Evolutionary conservation across 2,888 invertebrate genomes (phyloP).

Genomic region (Orchestes rusci): DNA sequence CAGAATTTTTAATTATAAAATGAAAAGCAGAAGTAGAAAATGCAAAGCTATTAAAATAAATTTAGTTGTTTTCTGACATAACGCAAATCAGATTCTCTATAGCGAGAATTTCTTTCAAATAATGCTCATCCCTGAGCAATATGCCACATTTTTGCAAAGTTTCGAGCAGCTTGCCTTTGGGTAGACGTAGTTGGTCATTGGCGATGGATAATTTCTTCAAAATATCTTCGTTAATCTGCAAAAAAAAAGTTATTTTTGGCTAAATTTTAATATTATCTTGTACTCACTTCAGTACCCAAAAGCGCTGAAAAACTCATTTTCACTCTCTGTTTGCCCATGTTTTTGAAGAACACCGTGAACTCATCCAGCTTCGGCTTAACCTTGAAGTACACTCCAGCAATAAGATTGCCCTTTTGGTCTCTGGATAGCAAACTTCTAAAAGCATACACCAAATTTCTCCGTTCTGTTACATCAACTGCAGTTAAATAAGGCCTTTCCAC

Average conservation of each 20-base stretch:
- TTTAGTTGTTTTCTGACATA: constrained; percentile 64
- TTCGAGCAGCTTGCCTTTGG: constrained; percentile 52
- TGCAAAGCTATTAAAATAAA: background rate
- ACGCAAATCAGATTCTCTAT: constrained; percentile 76
- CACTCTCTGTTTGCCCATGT: constrained; percentile 58
- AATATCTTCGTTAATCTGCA: constrained; percentile 56
- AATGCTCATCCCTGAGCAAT: constrained; percentile 63
- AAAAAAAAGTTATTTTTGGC: constrained; percentile 13
- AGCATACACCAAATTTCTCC: constrained; percentile 65
- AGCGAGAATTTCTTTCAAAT: constrained; percentile 66
- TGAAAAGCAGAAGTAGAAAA: background rate
- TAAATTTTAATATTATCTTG: background rate
- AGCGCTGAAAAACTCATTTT: constrained; percentile 72
- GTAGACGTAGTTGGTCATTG: constrained; percentile 65
- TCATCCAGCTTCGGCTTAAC: constrained; percentile 52
- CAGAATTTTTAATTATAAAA: constrained; percentile 1
- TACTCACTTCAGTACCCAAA: constrained; percentile 35
- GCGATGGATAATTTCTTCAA: constrained; percentile 58
- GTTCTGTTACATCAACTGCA: constrained; percentile 79
- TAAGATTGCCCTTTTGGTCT: constrained; percentile 74
- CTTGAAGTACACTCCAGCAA: constrained; percentile 81
- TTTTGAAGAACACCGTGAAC: constrained; percentile 75
- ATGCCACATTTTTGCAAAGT: constrained; percentile 59
- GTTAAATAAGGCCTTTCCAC: constrained; percentile 71
- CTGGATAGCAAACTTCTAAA: constrained; percentile 66